A percentile compares a stretch with the other conserved stretches of the same genome.
phyloP scores from a whole-genome alignment of 1,140 invertebrate species.

The Asobara japonica region DNA sequence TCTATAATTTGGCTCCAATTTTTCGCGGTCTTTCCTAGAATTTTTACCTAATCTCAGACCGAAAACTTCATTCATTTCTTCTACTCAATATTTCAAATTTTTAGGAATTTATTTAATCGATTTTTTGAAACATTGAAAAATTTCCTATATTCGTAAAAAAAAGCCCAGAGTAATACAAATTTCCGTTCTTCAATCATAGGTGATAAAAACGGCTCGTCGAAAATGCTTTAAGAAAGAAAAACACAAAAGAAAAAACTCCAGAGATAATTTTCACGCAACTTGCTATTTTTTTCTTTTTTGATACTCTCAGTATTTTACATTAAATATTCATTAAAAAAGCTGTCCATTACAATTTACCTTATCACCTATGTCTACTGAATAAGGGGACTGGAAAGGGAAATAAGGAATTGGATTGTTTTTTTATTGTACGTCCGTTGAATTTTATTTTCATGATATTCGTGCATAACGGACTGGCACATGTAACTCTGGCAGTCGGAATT shows the following conservation, averaged over 20 bases:
- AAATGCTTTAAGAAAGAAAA: no score
- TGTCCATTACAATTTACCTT: conserved; percentile 55
- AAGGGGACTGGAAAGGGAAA: background rate
- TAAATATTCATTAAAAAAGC: conserved; percentile 55
- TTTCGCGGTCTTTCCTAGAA: no score
- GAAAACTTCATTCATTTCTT: no score
- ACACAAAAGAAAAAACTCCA: background rate
- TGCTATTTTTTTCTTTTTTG: conserved; percentile 37
- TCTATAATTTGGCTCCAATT: no score
- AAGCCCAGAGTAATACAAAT: no score
- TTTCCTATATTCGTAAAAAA: no score
- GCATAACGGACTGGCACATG: background rate
- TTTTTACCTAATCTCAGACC: no score
- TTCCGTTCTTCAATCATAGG: no score
- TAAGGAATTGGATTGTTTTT: background rate
- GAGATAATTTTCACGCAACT: conserved; percentile 4
- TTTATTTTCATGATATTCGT: background rate
- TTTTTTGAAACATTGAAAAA: no score
- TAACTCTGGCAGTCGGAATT: background rate
- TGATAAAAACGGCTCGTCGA: no score
- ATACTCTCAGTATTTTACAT: conserved; percentile 51
- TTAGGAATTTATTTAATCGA: no score
- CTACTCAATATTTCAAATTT: no score
- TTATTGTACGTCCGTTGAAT: background rate
- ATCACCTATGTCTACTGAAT: background rate